Evolutionary conservation across 2,888 invertebrate species (phyloP).

Genomic region (Dermolepida albohirtum): DNA sequence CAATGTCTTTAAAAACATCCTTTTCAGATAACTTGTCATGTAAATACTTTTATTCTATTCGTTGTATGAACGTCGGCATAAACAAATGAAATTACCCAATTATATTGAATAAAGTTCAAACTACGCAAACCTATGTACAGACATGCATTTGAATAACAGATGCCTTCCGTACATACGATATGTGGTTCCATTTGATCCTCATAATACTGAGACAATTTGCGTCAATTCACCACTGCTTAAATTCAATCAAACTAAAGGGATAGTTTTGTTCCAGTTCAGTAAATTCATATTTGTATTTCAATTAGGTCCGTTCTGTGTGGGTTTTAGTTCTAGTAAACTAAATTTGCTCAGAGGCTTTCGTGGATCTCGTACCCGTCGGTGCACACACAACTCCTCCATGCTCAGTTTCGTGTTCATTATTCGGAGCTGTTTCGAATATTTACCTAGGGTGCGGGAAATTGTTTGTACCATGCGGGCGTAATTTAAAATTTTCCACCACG

Average conservation of each 20-base stretch:
- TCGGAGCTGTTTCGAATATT: conserved; percentile 20
- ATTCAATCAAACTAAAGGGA: conserved; percentile 29
- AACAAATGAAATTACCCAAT: neutral
- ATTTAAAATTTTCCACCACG: neutral
- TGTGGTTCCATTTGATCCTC: no score
- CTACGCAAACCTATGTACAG: no score
- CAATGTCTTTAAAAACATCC: no score
- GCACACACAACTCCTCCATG: conserved; percentile 5
- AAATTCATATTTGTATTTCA: conserved; percentile 25
- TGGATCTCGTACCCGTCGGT: conserved; percentile 3
- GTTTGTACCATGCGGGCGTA: neutral
- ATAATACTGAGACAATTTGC: no score
- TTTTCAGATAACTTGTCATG: no score
- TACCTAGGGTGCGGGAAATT: conserved; percentile 8
- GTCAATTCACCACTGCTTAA: neutral
- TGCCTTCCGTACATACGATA: no score
- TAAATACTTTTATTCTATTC: no score
- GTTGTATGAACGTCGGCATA: no score
- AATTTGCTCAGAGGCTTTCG: conserved; percentile 16
- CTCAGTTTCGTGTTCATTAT: conserved; percentile 22
- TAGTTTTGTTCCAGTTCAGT: conserved; percentile 10
- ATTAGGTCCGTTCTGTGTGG: conserved; percentile 7
- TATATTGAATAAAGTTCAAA: neutral
- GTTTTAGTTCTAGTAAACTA: conserved; percentile 1
- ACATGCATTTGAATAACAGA: no score